A percentile compares a stretch with the other conserved stretches of the same genome.
phyloP scores from a whole-genome alignment of 2,888 invertebrate genomes.

The Agrotis segetum region DNA sequence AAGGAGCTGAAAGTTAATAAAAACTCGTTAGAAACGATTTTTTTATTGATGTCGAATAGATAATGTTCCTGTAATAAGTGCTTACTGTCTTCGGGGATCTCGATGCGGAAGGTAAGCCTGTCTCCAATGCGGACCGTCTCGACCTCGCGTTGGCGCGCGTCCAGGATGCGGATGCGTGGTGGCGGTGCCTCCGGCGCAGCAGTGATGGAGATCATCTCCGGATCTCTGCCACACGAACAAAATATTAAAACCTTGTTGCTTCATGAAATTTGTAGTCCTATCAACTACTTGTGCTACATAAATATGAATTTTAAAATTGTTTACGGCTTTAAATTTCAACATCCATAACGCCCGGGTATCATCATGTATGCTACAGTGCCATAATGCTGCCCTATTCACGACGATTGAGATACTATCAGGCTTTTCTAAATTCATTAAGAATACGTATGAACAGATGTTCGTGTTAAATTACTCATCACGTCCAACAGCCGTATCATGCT shows the following conservation, averaged over 20 bases:
- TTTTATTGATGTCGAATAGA: not conserved
- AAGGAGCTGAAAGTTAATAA: slow-evolving; percentile 93
- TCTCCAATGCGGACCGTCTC: slow-evolving; percentile 98
- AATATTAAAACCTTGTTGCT: slow-evolving; percentile 20
- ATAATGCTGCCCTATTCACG: slow-evolving; percentile 65
- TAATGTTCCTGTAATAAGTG: slow-evolving; percentile 18
- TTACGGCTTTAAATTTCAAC: slow-evolving; percentile 10
- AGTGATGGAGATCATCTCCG: slow-evolving; percentile 98
- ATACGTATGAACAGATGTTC: slow-evolving; percentile 69
- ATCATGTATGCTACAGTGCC: slow-evolving; percentile 44
- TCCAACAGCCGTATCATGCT: slow-evolving; percentile 64
- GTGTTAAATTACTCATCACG: slow-evolving; percentile 76
- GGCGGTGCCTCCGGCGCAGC: slow-evolving; percentile 98
- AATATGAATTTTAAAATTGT: slow-evolving; percentile 22
- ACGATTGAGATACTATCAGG: slow-evolving; percentile 68
- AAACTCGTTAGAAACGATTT: slow-evolving; percentile 19
- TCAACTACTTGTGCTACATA: not conserved
- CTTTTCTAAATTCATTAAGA: slow-evolving; percentile 69
- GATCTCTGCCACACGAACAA: slow-evolving; percentile 92
- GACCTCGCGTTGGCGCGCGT: slow-evolving; percentile 96
- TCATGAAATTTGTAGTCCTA: not conserved
- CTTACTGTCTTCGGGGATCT: slow-evolving; percentile 99
- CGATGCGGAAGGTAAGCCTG: slow-evolving; percentile 98
- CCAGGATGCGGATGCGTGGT: slow-evolving; percentile 97
- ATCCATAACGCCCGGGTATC: slow-evolving; percentile 17